Evolutionary conservation across 2,888 invertebrate genomes (phyloP), one percentile per base, ranked within the genome.

Genomic region (Keiferia lycopersicella): DNA sequence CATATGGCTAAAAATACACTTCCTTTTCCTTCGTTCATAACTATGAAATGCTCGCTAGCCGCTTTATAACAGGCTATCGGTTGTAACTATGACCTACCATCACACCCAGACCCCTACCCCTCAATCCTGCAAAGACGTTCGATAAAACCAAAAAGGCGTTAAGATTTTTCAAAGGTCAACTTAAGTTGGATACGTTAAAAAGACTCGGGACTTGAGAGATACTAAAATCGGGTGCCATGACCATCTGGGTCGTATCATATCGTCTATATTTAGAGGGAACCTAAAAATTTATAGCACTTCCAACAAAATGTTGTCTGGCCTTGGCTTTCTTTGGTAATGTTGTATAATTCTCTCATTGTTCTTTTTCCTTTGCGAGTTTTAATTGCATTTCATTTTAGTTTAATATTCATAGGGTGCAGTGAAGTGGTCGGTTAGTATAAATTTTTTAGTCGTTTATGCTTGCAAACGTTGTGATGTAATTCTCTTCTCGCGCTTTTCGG

Each of bases 1-100:
- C 84, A 74, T 81, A 67, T 69, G 68, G 80, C 88, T 87, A 89
- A 88, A 91, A 89, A 91, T 90, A 90, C 74, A 88, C 91, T 88
- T 91, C 90, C 91, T 86, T 88, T 87, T 90, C 88, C 88, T 83
- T 79, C 77, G 83, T 78, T 81, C 87, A 90, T 90, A 90, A 86
- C 90, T 90, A 87, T 85, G 88, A 89, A 88, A 88, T 87, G 88
- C 81, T 82, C 84, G 73, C 81, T 81, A 83, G 77, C 78, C 81
- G 77, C 81, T 84, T 85, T 84, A 87, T 86, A 89, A 85, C 88
- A 82, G 81, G 82, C 88, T 86, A 87, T 90, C 84, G 86, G 79
- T 75, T 83, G 82, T 84, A 81, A 83, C 81, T 83, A 75, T 77
- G 74, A 81, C 77, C 76, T 74, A 73, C 90, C 84, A 84, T 61